Evolutionary conservation across 2,888 invertebrate genomes (phyloP), one percentile per base, ranked within the genome.

Genomic region (Archips crataeganus): DNA sequence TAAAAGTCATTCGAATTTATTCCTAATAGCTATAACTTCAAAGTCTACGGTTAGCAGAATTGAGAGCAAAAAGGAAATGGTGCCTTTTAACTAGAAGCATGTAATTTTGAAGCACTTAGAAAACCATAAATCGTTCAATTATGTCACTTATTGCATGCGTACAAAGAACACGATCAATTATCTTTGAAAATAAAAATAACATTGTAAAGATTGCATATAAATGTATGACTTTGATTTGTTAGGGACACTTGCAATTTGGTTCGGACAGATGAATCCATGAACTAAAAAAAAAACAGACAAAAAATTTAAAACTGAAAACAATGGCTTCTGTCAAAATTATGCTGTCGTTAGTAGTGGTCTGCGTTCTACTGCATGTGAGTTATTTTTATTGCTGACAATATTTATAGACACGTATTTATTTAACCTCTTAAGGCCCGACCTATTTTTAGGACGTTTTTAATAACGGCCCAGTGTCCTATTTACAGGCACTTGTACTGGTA

Each of bases 281-380:
- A 39, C 6, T n/a, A 5, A n/a, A 49, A 9, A 47, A 13, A 2
- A 36, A 36, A n/a, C 9, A 3, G n/a, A 10, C 4, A 15, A 4
- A 49, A n/a, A 65, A 51, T 0, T 13, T 11, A 11, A 47, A 51
- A 49, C 2, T 23, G 32, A 23, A 59, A 10, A 71, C 54, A 42
- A 78, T 77, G 79, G 71, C 54, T 32, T 32, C 5, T 10, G 45
- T 71, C 0, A 51, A n/a, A 34, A 75, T 39, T 36, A 23, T 82
- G 3, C 64, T 80, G 10, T 70, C 75, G 36, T 69, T 77, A 9
- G 11, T 76, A 57, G 60, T 32, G 15, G 1, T 73, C 75, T 60
- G 77, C 36, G 45, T 70, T 5, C 39, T 82, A 9, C 13, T 80
- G 2, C 79, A 85, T 80, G 86, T 86, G 54, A 65, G 79, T 79